Evolutionary conservation across 1,140 invertebrate species (phyloP).

Genomic region (Heterodera carotae): DNA sequence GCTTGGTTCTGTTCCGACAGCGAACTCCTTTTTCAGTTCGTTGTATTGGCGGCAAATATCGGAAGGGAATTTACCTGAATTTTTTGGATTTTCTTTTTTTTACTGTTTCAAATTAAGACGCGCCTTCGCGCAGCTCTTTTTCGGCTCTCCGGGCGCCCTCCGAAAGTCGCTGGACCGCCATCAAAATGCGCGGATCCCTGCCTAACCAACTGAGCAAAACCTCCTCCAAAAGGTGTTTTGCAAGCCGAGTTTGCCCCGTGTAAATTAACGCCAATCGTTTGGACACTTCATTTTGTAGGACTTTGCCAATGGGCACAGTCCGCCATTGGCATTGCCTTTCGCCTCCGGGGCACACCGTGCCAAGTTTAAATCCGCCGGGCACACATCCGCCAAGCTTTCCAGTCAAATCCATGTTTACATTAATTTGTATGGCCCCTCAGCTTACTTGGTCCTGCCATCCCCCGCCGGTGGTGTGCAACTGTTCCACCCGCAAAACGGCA

Average conservation of each 20-base stretch:
- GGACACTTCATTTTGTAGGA: conserved; percentile 32
- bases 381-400: conserved; percentile 14
- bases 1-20: conserved; percentile 36
- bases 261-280: conserved; percentile 51
- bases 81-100: no score
- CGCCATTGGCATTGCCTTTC: conserved; percentile 29
- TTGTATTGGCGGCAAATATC: conserved; percentile 34
- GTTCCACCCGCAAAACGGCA: conserved; percentile 50
- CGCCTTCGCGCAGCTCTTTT: conserved; percentile 28
- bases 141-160: conserved; percentile 30
- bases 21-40: conserved; percentile 46
- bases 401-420: not conserved
- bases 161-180: conserved; percentile 24
- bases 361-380: conserved; percentile 8
- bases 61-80: conserved; percentile 39
- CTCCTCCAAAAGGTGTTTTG: conserved; percentile 52
- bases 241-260: conserved; percentile 55
- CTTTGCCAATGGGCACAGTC: conserved; percentile 3
- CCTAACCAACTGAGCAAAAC: conserved; percentile 44
- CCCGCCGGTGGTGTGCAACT: conserved; percentile 56
- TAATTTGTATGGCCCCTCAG: conserved; percentile 29
- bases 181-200: conserved; percentile 16
- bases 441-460: conserved; percentile 60
- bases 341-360: conserved; percentile 10
- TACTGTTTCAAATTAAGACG: conserved; percentile 1